These are phyloP conservation scores for Dilophus febrilis DNA, from an alignment of 2,888 invertebrate species.

Conservation along the genomic window DNA sequence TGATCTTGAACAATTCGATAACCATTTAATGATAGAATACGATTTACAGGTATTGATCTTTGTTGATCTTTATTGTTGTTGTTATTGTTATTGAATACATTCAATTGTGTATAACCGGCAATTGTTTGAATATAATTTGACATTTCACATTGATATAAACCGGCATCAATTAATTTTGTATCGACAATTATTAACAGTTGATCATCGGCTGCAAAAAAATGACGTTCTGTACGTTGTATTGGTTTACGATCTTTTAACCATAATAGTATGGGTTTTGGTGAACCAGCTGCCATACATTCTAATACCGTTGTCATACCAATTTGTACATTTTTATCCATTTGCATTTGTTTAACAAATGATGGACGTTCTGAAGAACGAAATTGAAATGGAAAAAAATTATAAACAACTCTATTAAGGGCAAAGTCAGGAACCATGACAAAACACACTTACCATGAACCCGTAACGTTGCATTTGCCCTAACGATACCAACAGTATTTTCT, in stretches of 20 bases:
- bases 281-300: constrained; percentile 74
- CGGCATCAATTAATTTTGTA: constrained; percentile 59
- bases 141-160: constrained; percentile 78
- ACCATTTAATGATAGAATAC: constrained; percentile 56
- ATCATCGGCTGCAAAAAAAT: constrained; percentile 74
- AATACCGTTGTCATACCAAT: constrained; percentile 73
- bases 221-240: constrained; percentile 56
- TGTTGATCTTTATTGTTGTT: too few relatives aligned
- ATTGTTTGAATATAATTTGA: too few relatives aligned
- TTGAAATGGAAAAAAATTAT: neutral
- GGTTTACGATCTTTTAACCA: constrained; percentile 76
- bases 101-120: too few relatives aligned
- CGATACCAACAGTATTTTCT: constrained; percentile 72
- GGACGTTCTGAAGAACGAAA: constrained; percentile 49
- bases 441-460: too few relatives aligned
- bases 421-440: too few relatives aligned
- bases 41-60: too few relatives aligned
- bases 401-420: constrained; percentile 14
- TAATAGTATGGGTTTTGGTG: constrained; percentile 59
- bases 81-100: too few relatives aligned
- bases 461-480: constrained; percentile 75
- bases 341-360: constrained; percentile 70
- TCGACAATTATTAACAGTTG: constrained; percentile 78
- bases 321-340: constrained; percentile 62
- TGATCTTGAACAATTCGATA: neutral